Evolutionary conservation across 2,888 invertebrate genomes (phyloP), one percentile per base, ranked within the genome.

Genomic region (Ommatoiulus sabulosus): DNA sequence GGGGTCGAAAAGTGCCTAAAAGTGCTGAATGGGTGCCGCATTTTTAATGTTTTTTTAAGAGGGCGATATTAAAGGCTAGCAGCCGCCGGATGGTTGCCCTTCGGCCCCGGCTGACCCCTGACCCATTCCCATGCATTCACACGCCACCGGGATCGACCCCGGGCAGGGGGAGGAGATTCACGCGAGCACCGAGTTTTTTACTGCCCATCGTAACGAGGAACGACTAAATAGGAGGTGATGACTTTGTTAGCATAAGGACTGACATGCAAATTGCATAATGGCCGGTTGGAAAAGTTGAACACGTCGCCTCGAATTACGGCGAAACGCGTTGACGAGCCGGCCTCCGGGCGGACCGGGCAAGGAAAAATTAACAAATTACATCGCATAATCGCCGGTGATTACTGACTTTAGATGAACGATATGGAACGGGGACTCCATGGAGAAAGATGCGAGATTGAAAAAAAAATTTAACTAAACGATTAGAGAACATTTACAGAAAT

Each of bases 231-330:
- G 52, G 15, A 15, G 52, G 52, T 52, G 52, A 52, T 52, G 52
- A 52, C 52, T 52, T 52, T 52, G 52, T 52, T 52, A 52, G 52
- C 52, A 15, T 52, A 52, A 52, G 52, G 52, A 52, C 52, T 52
- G 52, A 52, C 52, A 52, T 52, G 52, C 52, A 52, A 52, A 52
- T 52, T 52, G 52, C 52, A 52, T 52, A 52, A 52, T 52, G 52
- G 52, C 52, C 52, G 52, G 52, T 12, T 15, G 5, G 12, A 15
- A 35, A 35, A 52, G 52, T n/a, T 12, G 52, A 52, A 52, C 15
- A 12, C 12, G 12, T 52, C 52, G 52, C 52, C 2, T 52, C 52
- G 52, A 52, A 52, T 52, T 52, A 52, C 52, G 10, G 52, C 5
- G 15, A 5, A 52, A 52, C 52, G 15, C 52, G 52, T 52, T 2